These are phyloP conservation scores for Neomicropteryx cornuta DNA, from an alignment of 1,140 invertebrate species.

Conservation along the genomic window DNA sequence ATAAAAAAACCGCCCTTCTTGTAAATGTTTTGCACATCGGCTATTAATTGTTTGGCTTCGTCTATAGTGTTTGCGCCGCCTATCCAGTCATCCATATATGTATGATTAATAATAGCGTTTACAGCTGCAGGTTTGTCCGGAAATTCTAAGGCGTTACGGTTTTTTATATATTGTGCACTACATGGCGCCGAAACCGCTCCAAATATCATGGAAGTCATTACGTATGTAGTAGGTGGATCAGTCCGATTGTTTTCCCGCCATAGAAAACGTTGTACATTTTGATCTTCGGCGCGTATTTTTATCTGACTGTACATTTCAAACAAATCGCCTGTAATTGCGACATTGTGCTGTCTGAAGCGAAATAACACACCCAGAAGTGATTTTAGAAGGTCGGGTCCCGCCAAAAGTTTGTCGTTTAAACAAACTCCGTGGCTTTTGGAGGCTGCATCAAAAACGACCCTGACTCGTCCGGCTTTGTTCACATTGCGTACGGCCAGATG, in stretches of 20 bases:
- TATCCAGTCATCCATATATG: constrained; percentile 22
- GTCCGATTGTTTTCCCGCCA: constrained; percentile 9
- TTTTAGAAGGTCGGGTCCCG: constrained; percentile 17
- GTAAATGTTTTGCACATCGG: constrained; percentile 14
- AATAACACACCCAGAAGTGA: constrained; percentile 15
- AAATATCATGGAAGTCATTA: constrained; percentile 16
- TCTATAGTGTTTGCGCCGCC: constrained; percentile 11
- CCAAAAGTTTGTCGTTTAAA: constrained; percentile 14
- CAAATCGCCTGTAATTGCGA: constrained; percentile 17
- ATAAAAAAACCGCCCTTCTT: constrained; percentile 9
- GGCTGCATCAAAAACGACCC: constrained; percentile 20
- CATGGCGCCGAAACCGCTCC: constrained; percentile 14
- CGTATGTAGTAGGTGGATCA: constrained; percentile 5
- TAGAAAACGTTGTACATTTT: constrained; percentile 17
- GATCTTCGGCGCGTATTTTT: constrained; percentile 15
- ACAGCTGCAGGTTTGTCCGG: constrained; percentile 9
- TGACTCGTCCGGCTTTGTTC: constrained; percentile 17
- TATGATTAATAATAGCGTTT: constrained; percentile 13
- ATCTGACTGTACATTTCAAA: constrained; percentile 20
- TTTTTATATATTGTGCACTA: constrained; percentile 13
- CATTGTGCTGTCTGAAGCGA: constrained; percentile 14
- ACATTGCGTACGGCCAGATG: constrained; percentile 18
- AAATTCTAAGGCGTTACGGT: constrained; percentile 15
- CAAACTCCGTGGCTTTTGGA: constrained; percentile 11
- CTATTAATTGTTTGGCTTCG: constrained; percentile 11